These are phyloP conservation scores for Tenthredo scrophulariae DNA, from an alignment of 2,888 invertebrate species.

Conservation along the genomic window DNA sequence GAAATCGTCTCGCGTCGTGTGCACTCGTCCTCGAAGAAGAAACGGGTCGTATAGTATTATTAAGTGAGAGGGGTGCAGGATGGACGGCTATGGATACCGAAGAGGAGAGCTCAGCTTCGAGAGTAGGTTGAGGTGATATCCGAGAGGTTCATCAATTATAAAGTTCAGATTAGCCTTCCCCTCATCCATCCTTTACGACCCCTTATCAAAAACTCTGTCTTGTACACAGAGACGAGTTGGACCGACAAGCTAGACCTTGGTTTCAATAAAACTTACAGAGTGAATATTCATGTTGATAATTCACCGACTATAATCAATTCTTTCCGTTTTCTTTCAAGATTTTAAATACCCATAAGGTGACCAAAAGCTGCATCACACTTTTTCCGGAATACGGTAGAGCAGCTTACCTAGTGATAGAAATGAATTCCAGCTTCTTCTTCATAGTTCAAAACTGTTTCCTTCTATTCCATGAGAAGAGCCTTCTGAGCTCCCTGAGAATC, in stretches of 20 bases:
- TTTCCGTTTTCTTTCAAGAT: not conserved
- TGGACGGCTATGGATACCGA: not conserved
- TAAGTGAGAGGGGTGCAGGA: not conserved
- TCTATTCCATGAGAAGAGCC: not conserved
- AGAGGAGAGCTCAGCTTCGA: constrained; percentile 7
- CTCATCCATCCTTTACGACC: constrained; percentile 3
- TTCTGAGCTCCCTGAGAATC: not conserved
- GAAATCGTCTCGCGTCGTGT: not conserved
- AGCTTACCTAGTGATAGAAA: not conserved
- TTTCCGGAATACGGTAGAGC: not conserved
- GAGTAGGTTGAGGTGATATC: constrained; percentile 24
- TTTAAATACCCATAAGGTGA: not conserved
- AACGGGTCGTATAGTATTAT: constrained; percentile 14
- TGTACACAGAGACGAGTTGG: not conserved
- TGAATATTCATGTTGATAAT: constrained; percentile 54
- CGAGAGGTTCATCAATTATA: constrained; percentile 54
- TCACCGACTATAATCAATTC: constrained; percentile 42
- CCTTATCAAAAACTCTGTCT: constrained; percentile 8
- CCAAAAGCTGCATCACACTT: not conserved
- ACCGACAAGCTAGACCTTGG: not conserved
- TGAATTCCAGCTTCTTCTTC: not conserved
- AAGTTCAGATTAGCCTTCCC: constrained; percentile 52
- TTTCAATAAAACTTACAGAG: constrained; percentile 49
- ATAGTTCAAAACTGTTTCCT: not conserved
- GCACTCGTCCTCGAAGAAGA: constrained; percentile 2